Percentiles rank a stretch among this genome's conserved stretches.
phyloP scores from a whole-genome alignment of 2,797 vertebrate species.

The Oceanodroma leucorhoa region DNA sequence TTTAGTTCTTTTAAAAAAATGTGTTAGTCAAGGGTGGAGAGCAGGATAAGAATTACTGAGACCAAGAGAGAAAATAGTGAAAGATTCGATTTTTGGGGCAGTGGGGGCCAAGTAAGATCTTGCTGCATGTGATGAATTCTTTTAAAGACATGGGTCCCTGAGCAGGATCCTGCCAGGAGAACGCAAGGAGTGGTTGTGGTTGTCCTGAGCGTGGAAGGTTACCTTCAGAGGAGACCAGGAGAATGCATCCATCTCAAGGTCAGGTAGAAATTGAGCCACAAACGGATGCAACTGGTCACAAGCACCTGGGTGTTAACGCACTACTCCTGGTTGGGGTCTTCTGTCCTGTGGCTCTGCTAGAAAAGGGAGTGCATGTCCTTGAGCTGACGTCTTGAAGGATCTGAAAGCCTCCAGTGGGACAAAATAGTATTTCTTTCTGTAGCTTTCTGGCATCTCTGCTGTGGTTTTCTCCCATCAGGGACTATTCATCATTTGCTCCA shows the following conservation, averaged over 20 bases:
- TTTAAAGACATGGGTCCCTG: background rate
- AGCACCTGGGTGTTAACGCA: background rate
- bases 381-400: background rate
- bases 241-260: background rate
- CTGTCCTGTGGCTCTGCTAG: background rate
- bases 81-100: background rate
- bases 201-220: background rate
- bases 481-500: conserved; percentile 7
- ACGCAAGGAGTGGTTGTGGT: background rate
- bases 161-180: background rate
- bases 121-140: background rate
- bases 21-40: background rate
- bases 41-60: background rate
- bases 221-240: background rate
- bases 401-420: background rate
- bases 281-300: background rate
- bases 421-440: background rate
- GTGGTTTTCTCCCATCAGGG: conserved; percentile 3
- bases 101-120: background rate
- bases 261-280: background rate
- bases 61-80: background rate
- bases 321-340: background rate
- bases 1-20: background rate
- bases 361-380: background rate
- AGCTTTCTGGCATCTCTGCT: background rate